A percentile compares a stretch with the other conserved stretches of the same genome.
Conservation (phyloP, 2,797 vertebrate genomes). For the Babyrousa celebensis region DNA sequence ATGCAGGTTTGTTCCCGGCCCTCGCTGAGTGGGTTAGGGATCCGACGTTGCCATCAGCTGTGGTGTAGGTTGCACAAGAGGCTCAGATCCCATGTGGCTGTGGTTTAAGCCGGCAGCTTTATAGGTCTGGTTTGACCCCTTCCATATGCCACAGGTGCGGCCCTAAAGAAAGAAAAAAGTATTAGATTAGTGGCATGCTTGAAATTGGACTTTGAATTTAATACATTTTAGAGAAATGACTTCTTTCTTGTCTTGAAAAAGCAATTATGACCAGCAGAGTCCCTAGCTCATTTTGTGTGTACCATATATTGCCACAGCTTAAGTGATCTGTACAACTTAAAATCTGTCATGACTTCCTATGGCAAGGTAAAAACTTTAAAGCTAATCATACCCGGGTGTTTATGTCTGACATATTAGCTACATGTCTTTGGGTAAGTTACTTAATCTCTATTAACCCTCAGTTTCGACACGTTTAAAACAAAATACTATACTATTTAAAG, state of each 20-base stretch:
- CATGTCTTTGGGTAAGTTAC: not conserved
- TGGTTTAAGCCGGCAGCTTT: too few species aligned
- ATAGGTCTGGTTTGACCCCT: too few species aligned
- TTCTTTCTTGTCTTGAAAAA: not conserved
- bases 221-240: conserved; percentile 30
- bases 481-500: not conserved
- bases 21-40: too few species aligned
- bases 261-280: not conserved
- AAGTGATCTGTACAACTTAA: not conserved
- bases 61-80: too few species aligned
- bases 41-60: too few species aligned
- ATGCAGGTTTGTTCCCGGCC: too few species aligned
- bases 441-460: not conserved
- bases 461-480: not conserved
- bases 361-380: not conserved
- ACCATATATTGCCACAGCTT: not conserved
- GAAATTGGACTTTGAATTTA: not conserved
- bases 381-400: not conserved
- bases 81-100: too few species aligned
- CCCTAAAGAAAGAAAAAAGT: too few species aligned
- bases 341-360: not conserved
- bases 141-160: too few species aligned
- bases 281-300: not conserved
- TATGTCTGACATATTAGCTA: not conserved
- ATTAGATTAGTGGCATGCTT: conserved; percentile 3